Conservation (phyloP, 2,888 invertebrate species). For the Thumatha senex region DNA sequence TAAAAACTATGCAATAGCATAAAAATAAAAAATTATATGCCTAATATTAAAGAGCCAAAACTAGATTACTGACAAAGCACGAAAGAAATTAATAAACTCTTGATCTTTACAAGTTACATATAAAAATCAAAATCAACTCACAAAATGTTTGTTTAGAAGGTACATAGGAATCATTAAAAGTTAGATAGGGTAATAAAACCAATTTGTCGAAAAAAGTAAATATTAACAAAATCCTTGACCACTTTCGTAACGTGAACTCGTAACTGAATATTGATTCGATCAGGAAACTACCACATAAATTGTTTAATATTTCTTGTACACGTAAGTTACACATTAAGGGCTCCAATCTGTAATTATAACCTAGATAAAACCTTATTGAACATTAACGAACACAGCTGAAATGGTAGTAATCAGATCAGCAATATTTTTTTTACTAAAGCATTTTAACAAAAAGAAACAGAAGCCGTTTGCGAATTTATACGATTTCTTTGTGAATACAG, state of each 20-base stretch:
- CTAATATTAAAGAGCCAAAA: too few species aligned
- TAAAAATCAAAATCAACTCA: neutral
- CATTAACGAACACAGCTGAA: neutral
- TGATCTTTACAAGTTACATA: neutral
- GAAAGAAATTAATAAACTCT: too few species aligned
- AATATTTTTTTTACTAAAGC: too few species aligned
- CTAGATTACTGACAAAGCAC: too few species aligned
- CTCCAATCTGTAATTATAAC: neutral
- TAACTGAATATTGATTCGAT: neutral
- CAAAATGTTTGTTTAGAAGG: neutral
- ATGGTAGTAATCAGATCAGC: too few species aligned
- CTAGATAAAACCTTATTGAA: neutral
- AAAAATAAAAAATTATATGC: too few species aligned
- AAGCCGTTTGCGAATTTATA: too few species aligned
- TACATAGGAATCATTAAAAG: slow-evolving; percentile 7
- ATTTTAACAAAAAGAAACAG: too few species aligned
- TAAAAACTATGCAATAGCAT: too few species aligned
- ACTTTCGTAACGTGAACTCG: neutral
- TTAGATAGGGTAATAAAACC: slow-evolving; percentile 4
- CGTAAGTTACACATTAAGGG: neutral
- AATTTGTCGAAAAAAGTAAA: slow-evolving; percentile 1
- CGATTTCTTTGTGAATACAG: too few species aligned
- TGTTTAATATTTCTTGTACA: neutral
- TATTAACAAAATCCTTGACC: neutral
- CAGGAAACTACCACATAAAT: neutral